phyloP scores from a whole-genome alignment of 2,113 vertebrate genomes.

The Suncus etruscus region DNA sequence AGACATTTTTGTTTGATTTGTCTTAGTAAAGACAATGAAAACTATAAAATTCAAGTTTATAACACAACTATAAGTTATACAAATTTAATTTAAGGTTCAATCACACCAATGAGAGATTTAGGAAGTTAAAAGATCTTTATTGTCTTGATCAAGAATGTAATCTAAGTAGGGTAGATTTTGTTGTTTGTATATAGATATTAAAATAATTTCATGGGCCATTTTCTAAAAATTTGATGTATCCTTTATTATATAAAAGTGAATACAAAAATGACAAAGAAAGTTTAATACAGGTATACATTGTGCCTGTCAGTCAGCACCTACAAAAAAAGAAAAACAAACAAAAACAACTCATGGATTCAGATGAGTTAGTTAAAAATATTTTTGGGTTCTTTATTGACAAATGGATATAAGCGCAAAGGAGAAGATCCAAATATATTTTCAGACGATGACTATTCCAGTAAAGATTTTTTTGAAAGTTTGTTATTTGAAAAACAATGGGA shows the following conservation, averaged over 20 bases:
- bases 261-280: not conserved
- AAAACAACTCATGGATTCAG: not conserved
- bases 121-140: not conserved
- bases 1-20: not conserved
- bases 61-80: not conserved
- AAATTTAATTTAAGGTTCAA: not conserved
- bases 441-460: not conserved
- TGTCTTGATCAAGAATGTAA: not conserved
- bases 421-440: conserved; percentile 29
- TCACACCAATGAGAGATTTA: not conserved
- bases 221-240: not conserved
- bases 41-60: conserved; percentile 4
- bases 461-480: not conserved
- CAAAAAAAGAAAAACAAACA: too few relatives aligned
- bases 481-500: not conserved
- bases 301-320: not conserved
- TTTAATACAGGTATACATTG: not conserved
- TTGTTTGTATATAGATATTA: conserved; percentile 28
- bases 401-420: not conserved
- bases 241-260: not conserved
- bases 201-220: not conserved
- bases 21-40: not conserved
- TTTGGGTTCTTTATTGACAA: not conserved
- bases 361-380: not conserved
- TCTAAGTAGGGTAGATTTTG: not conserved